A percentile compares a stretch with the other conserved stretches of the same genome.
Evolutionary conservation across 2,113 vertebrate genomes (phyloP).

Genomic region (Ciconia boyciana): DNA sequence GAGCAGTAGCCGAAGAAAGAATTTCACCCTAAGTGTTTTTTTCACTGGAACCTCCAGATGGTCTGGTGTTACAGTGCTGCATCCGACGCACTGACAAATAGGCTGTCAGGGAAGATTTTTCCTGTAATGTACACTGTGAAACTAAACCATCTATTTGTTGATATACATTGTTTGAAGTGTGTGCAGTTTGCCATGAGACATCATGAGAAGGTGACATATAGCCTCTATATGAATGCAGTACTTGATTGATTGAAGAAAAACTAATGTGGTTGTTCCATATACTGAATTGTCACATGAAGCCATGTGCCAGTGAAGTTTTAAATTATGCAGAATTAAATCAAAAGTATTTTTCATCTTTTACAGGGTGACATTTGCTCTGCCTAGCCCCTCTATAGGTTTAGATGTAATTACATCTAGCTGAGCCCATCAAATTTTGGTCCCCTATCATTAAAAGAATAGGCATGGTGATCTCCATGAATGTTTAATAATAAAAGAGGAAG

Average conservation of each 20-base stretch:
- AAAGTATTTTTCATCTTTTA: background rate
- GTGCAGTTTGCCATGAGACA: conserved; percentile 29
- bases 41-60: conserved; percentile 49
- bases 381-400: background rate
- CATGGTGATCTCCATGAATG: background rate
- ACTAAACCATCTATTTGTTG: conserved; percentile 50
- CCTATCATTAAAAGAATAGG: background rate
- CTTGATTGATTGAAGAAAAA: background rate
- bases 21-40: conserved; percentile 35
- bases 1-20: conserved; percentile 29
- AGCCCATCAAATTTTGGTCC: background rate
- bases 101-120: conserved; percentile 48
- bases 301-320: background rate
- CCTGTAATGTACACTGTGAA: conserved; percentile 60
- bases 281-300: background rate
- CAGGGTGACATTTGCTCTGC: background rate
- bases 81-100: conserved; percentile 52
- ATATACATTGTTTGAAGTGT: conserved; percentile 46
- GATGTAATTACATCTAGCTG: background rate
- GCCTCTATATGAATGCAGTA: background rate
- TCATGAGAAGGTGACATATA: background rate
- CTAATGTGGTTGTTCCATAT: background rate
- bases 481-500: background rate
- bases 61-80: conserved; percentile 42
- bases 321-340: background rate